phyloP scores from a whole-genome alignment of 2,113 vertebrate species.

The Himantopus leucocephalus region DNA sequence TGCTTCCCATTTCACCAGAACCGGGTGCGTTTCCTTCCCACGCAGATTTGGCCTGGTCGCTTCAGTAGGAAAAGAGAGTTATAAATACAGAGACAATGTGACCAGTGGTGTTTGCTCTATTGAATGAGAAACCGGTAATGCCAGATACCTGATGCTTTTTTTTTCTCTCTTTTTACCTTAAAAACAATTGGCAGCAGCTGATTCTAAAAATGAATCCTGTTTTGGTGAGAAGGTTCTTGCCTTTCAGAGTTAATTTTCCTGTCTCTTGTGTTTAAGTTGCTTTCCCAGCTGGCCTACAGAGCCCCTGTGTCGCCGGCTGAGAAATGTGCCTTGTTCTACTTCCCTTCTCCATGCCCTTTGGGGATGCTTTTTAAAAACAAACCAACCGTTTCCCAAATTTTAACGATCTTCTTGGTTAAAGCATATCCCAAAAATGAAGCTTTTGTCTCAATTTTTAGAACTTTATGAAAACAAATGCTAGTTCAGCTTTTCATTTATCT shows the following conservation, averaged over 20 bases:
- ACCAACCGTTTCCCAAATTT: background rate
- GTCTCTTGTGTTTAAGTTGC: background rate
- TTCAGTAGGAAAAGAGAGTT: background rate
- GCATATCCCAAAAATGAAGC: background rate
- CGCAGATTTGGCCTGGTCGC: background rate
- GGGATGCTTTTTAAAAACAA: background rate
- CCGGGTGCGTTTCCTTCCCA: background rate
- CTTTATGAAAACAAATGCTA: background rate
- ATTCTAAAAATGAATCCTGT: background rate
- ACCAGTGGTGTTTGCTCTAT: rapidly evolving
- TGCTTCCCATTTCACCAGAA: background rate
- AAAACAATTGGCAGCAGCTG: background rate
- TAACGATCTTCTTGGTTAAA: background rate
- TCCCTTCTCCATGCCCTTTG: background rate
- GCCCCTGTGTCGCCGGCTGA: background rate
- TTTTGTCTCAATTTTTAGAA: background rate
- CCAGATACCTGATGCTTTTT: background rate
- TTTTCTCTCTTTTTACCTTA: background rate
- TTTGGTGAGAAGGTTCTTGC: background rate
- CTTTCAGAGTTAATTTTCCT: background rate
- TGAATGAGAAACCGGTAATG: background rate
- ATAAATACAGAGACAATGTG: background rate
- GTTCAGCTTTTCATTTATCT: background rate
- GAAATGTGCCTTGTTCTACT: background rate
- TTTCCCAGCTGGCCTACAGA: background rate